These are phyloP conservation scores for Allygus modestus DNA, from an alignment of 2,888 invertebrate species.

Conservation along the genomic window DNA sequence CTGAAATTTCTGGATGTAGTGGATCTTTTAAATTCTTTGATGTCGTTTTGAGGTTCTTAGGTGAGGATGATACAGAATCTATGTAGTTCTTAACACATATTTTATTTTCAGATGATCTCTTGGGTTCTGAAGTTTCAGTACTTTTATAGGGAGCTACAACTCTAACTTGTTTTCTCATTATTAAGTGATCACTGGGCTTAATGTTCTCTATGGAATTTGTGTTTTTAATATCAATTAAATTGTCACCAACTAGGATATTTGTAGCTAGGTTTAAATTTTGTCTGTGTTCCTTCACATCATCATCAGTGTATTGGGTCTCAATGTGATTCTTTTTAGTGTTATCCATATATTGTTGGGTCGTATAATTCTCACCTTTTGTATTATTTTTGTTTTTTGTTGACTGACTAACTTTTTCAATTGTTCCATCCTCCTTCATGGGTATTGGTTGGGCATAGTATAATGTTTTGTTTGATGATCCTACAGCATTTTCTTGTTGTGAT, in stretches of 20 bases:
- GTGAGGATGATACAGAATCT: neutral
- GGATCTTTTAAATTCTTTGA: neutral
- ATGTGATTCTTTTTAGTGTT: neutral
- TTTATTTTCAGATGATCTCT: neutral
- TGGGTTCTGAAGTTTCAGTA: neutral
- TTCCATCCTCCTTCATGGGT: neutral
- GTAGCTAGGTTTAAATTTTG: neutral
- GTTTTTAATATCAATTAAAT: neutral
- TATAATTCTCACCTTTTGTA: neutral
- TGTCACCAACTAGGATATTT: neutral
- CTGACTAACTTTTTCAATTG: neutral
- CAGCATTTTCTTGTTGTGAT: slow-evolving; percentile 11
- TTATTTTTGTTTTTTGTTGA: neutral
- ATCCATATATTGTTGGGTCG: neutral
- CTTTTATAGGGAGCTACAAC: neutral
- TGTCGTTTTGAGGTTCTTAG: neutral
- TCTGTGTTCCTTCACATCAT: neutral
- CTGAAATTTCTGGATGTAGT: neutral
- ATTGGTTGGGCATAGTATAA: slow-evolving; percentile 21
- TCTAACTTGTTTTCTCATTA: neutral
- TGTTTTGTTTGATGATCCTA: neutral
- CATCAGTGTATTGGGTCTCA: neutral
- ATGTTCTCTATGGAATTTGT: neutral
- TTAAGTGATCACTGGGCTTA: neutral
- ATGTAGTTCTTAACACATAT: neutral